Percentiles rank a stretch among this genome's conserved stretches.
These are phyloP conservation scores for human (Homo sapiens) DNA, from an alignment of 2,113 vertebrate species.

Conservation along the genomic window DNA sequence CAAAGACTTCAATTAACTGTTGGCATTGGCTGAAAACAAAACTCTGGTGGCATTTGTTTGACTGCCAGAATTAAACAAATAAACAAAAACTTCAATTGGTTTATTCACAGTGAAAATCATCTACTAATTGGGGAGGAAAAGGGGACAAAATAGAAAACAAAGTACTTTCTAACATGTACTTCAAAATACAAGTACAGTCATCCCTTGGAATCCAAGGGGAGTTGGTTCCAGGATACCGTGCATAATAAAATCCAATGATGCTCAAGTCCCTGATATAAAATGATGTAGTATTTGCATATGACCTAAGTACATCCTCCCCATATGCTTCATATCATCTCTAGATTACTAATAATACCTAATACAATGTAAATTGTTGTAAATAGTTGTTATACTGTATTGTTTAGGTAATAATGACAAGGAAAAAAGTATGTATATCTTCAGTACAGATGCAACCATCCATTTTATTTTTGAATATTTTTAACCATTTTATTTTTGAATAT, in stretches of 20 bases:
- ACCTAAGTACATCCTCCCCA: neutral
- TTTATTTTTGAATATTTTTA: neutral
- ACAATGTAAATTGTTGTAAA: neutral
- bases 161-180: neutral
- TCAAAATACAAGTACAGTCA: neutral
- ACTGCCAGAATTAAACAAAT: neutral
- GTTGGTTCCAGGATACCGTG: neutral
- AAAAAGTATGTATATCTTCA: neutral
- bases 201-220: neutral
- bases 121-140: neutral
- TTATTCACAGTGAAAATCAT: neutral
- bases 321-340: neutral
- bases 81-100: neutral
- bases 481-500: neutral
- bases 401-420: neutral
- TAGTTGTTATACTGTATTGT: neutral
- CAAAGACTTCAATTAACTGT: constrained; percentile 66
- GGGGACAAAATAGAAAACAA: neutral
- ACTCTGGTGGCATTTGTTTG: neutral
- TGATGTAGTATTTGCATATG: neutral
- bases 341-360: neutral
- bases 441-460: neutral
- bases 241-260: neutral
- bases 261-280: neutral
- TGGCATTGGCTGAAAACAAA: constrained; percentile 56